phyloP scores from a whole-genome alignment of 1,140 invertebrate species.

The Magallana ariakensis region DNA sequence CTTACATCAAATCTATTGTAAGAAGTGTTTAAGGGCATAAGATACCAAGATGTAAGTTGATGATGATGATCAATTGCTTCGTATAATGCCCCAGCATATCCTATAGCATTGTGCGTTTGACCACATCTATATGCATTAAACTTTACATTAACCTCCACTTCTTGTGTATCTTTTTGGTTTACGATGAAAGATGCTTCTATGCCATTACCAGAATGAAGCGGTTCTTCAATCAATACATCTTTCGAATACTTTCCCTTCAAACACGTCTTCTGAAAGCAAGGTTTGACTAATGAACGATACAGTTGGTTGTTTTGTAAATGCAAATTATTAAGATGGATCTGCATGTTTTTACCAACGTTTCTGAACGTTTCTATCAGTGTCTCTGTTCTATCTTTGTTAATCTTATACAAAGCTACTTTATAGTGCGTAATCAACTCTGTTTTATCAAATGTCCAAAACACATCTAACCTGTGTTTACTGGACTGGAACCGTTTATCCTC shows the following conservation, averaged over 20 bases:
- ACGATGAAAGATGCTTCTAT: not conserved
- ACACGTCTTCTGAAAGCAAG: conserved; percentile 3
- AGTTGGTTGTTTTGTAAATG: not conserved
- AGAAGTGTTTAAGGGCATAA: no score
- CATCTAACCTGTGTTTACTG: not conserved
- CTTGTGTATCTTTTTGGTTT: not conserved
- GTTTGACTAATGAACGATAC: not conserved
- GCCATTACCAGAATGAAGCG: not conserved
- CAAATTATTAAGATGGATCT: not conserved
- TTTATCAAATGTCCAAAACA: not conserved
- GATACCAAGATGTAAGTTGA: not conserved
- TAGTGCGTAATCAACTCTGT: not conserved
- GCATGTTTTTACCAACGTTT: not conserved
- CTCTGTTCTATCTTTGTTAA: not conserved
- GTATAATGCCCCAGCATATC: not conserved
- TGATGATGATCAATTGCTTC: not conserved
- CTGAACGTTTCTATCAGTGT: not conserved
- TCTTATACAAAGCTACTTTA: not conserved
- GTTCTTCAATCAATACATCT: not conserved
- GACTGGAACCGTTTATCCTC: not conserved
- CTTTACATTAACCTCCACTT: not conserved
- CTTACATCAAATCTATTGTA: no score
- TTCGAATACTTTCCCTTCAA: not conserved
- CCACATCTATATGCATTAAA: not conserved
- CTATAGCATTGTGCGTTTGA: not conserved